These are phyloP conservation scores for Octodonta nipae DNA, from an alignment of 2,888 invertebrate species.

Conservation along the genomic window DNA sequence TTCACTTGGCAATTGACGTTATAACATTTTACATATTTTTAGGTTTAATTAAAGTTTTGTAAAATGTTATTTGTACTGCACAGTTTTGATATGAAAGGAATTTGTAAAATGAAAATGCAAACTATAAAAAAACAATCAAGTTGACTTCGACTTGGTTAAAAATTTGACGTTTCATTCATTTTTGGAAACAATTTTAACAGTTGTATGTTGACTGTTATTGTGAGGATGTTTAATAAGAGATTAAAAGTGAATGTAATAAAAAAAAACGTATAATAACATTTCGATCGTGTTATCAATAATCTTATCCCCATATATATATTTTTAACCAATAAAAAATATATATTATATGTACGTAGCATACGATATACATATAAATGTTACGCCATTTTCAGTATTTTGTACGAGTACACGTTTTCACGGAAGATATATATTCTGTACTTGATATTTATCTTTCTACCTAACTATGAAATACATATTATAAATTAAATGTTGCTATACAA, in stretches of 20 bases:
- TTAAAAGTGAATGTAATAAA: conserved; percentile 29
- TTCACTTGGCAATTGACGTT: no score
- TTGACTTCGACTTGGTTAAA: no score
- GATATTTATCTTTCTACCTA: conserved; percentile 37
- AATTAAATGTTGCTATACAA: conserved; percentile 39
- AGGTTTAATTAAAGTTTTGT: no score
- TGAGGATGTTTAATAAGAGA: conserved; percentile 33
- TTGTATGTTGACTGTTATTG: conserved; percentile 31
- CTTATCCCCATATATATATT: conserved; percentile 33
- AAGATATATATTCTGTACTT: conserved; percentile 35
- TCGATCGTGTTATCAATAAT: conserved; percentile 29
- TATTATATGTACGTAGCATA: conserved; percentile 29
- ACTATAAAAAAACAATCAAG: no score
- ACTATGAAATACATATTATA: conserved; percentile 33
- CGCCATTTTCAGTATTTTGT: conserved; percentile 38
- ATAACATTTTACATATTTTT: no score
- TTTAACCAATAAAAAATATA: conserved; percentile 28
- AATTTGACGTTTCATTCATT: no score
- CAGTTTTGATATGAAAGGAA: no score
- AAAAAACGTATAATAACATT: conserved; percentile 21
- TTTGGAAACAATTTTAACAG: conserved; percentile 23
- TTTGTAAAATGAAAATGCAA: no score
- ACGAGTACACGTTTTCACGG: conserved; percentile 38
- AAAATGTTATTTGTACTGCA: no score
- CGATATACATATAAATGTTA: conserved; percentile 24